Evolutionary conservation across 2,113 vertebrate genomes (phyloP).

Genomic region (Nansenia antarctica): DNA sequence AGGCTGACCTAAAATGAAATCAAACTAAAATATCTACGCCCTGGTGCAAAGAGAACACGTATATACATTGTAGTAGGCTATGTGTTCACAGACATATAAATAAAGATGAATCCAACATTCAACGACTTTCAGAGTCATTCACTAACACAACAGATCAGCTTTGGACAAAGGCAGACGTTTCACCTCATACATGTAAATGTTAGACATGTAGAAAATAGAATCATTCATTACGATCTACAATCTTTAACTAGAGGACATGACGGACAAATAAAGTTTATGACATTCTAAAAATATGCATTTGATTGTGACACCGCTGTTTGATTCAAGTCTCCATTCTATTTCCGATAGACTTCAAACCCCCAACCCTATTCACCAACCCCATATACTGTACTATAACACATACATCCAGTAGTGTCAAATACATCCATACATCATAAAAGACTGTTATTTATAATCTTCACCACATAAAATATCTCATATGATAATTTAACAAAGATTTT

Average conservation of each 20-base stretch:
- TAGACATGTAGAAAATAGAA: conserved; percentile 46
- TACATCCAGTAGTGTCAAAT: conserved; percentile 37
- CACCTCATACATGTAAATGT: conserved; percentile 20
- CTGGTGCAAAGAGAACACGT: conserved; percentile 14
- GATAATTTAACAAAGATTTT: conserved; percentile 9
- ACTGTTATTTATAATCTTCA: conserved; percentile 49
- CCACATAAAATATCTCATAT: conserved; percentile 26
- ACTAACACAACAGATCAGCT: conserved; percentile 41
- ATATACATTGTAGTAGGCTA: conserved; percentile 49
- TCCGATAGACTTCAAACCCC: conserved; percentile 10
- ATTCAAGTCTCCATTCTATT: conserved; percentile 62
- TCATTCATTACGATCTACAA: conserved; percentile 64
- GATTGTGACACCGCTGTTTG: conserved; percentile 69
- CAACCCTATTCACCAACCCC: conserved; percentile 4
- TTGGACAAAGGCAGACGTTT: conserved; percentile 42
- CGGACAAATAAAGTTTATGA: conserved; percentile 47
- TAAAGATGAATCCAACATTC: conserved; percentile 61
- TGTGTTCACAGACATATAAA: conserved; percentile 54
- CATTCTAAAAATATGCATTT: conserved; percentile 61
- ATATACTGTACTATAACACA: conserved; percentile 14
- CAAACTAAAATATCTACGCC: conserved; percentile 3
- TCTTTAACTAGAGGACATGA: conserved; percentile 65
- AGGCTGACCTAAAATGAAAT: too few relatives aligned
- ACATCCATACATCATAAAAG: conserved; percentile 60
- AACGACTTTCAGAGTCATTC: conserved; percentile 46